These are phyloP conservation scores for Zaprionus obscuricornis DNA, from an alignment of 2,888 invertebrate species.

Conservation along the genomic window DNA sequence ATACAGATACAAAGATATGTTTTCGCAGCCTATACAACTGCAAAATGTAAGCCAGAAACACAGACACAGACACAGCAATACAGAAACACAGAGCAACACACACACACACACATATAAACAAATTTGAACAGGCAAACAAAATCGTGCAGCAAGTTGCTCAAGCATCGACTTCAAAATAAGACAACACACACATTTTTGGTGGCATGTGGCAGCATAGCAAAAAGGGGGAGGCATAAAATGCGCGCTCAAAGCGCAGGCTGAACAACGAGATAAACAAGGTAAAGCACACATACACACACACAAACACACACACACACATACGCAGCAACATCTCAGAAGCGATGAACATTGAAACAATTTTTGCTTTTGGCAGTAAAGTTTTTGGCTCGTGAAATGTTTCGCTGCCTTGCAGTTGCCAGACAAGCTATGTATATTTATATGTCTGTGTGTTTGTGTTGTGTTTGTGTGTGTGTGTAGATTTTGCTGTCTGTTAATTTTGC, in stretches of 20 bases:
- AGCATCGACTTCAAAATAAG: conserved; percentile 42
- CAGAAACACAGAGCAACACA: not conserved
- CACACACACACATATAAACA: conserved; percentile 27
- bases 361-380: conserved; percentile 32
- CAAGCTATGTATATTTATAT: not conserved
- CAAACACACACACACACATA: not conserved
- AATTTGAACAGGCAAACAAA: conserved; percentile 58
- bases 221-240: conserved; percentile 23
- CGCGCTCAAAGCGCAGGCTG: conserved; percentile 14
- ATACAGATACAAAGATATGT: conserved; percentile 5
- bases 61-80: conserved; percentile 4
- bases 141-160: conserved; percentile 47
- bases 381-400: conserved; percentile 40
- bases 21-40: not conserved
- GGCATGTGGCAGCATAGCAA: conserved; percentile 13
- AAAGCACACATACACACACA: conserved; percentile 24
- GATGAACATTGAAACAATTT: conserved; percentile 66
- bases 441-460: not conserved
- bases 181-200: conserved; percentile 37
- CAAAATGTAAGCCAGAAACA: conserved; percentile 9
- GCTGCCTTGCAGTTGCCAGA: conserved; percentile 40
- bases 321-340: not conserved
- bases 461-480: not conserved
- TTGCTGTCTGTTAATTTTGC: conserved; percentile 70
- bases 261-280: conserved; percentile 63